These are phyloP conservation scores for Melipona bicolor DNA, from an alignment of 2,888 invertebrate species.

Conservation along the genomic window DNA sequence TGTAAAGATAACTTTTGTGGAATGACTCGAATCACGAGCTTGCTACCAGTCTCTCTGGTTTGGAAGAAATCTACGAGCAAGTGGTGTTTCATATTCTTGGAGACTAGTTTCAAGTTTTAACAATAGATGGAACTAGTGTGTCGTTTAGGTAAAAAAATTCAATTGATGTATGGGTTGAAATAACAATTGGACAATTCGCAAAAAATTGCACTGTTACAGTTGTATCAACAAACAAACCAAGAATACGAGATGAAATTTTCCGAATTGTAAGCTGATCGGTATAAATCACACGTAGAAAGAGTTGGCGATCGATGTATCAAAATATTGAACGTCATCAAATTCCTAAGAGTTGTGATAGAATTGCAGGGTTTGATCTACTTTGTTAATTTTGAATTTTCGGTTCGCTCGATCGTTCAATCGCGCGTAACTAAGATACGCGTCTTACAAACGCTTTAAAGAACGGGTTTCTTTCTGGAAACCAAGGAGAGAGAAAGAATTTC, in stretches of 20 bases:
- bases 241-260: no score
- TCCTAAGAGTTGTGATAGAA: no score
- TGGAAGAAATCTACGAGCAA: conserved; percentile 11
- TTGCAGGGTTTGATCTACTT: not conserved
- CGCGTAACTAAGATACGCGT: no score
- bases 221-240: no score
- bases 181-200: not conserved
- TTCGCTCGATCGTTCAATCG: not conserved
- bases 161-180: not conserved
- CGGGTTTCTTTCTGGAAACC: not conserved
- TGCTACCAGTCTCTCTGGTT: not conserved
- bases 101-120: not conserved
- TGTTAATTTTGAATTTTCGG: not conserved
- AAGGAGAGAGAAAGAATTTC: not conserved
- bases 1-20: not conserved
- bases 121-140: conserved; percentile 43
- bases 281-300: no score
- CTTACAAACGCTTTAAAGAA: not conserved
- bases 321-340: no score
- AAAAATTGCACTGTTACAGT: not conserved
- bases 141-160: not conserved
- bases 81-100: not conserved
- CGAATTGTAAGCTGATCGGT: no score
- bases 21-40: not conserved
- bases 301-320: no score